These are phyloP conservation scores for Amiota minor DNA, from an alignment of 2,888 invertebrate species.

Conservation along the genomic window DNA sequence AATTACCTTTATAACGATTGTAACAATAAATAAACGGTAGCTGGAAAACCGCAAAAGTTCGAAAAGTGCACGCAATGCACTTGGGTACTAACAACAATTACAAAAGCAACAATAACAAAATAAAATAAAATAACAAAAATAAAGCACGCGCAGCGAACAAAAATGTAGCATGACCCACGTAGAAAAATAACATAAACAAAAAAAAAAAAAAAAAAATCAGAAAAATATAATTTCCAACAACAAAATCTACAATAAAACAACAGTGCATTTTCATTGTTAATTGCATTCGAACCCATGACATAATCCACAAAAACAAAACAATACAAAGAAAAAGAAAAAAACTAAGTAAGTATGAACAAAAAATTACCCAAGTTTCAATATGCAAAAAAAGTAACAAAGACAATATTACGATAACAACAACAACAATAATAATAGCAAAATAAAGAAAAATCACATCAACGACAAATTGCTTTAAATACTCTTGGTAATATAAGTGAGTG, in stretches of 20 bases:
- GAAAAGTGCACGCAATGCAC: conserved; percentile 48
- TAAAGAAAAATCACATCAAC: conserved; percentile 32
- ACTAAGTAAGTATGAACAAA: no score
- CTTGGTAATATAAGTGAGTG: no score
- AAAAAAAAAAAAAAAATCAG: no score
- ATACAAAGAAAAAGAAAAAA: no score
- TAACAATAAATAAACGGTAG: conserved; percentile 46
- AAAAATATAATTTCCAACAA: conserved; percentile 1
- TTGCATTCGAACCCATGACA: conserved; percentile 56
- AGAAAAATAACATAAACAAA: no score
- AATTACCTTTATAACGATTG: conserved; percentile 53
- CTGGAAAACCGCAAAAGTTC: conserved; percentile 53
- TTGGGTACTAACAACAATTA: conserved; percentile 35
- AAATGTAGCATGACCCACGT: no score
- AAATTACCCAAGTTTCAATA: conserved; percentile 33
- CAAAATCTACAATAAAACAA: conserved; percentile 33
- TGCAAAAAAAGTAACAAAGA: conserved; percentile 45
- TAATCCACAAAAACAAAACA: conserved; percentile 57
- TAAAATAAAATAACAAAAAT: conserved; percentile 33
- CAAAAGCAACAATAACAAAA: conserved; percentile 34
- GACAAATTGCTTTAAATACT: conserved; percentile 4
- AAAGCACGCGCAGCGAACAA: neutral
- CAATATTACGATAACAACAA: no score
- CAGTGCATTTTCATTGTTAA: conserved; percentile 60
- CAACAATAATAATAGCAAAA: conserved; percentile 39